Percentiles rank a stretch among this genome's conserved stretches.
These are phyloP conservation scores for Oryzias celebensis DNA, from an alignment of 2,113 vertebrate genomes.

Conservation along the genomic window DNA sequence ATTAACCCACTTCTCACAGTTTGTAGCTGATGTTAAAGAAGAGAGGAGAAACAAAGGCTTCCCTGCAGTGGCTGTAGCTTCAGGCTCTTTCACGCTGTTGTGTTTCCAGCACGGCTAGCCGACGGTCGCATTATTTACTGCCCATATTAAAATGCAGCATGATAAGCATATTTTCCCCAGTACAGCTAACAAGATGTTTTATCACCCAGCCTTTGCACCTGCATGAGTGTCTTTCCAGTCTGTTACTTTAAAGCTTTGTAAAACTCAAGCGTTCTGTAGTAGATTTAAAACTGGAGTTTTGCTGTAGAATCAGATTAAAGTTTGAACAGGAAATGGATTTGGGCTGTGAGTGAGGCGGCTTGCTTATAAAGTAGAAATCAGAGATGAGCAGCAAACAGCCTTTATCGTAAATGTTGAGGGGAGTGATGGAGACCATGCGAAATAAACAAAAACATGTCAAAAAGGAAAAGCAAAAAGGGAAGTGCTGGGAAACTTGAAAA, in stretches of 20 bases:
- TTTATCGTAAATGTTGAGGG: no score
- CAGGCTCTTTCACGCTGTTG: slow-evolving; percentile 59
- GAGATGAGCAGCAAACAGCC: neutral
- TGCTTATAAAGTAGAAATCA: slow-evolving; percentile 9
- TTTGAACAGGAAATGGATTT: slow-evolving; percentile 43
- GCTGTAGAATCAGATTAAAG: slow-evolving; percentile 66
- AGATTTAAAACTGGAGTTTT: slow-evolving; percentile 69
- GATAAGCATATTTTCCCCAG: slow-evolving; percentile 80
- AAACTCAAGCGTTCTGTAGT: slow-evolving; percentile 67
- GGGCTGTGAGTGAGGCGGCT: slow-evolving; percentile 42
- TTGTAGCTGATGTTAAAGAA: slow-evolving; percentile 23
- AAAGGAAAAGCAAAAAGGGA: no score
- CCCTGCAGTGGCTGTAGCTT: slow-evolving; percentile 38
- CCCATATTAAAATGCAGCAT: slow-evolving; percentile 71
- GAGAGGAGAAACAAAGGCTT: slow-evolving; percentile 7
- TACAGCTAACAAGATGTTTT: slow-evolving; percentile 76
- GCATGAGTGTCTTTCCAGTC: slow-evolving; percentile 44
- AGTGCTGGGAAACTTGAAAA: no score
- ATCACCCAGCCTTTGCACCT: slow-evolving; percentile 47
- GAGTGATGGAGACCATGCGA: no score
- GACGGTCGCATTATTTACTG: slow-evolving; percentile 68
- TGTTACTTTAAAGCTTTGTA: slow-evolving; percentile 67
- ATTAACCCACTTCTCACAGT: slow-evolving; percentile 74
- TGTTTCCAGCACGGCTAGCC: slow-evolving; percentile 52
- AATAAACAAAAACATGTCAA: no score